phyloP scores from a whole-genome alignment of 2,113 vertebrate species.

The Gambusia affinis region DNA sequence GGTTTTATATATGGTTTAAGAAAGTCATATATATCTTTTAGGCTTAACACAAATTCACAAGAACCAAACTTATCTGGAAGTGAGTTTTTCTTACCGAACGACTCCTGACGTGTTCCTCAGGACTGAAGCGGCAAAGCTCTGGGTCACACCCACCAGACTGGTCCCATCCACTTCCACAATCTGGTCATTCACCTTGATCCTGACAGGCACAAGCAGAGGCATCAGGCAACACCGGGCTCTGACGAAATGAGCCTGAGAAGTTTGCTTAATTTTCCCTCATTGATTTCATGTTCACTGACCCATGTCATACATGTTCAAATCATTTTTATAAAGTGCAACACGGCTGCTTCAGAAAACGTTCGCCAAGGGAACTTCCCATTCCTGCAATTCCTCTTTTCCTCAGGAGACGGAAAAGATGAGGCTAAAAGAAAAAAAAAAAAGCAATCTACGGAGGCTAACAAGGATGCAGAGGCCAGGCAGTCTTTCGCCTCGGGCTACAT shows the following conservation, averaged over 20 bases:
- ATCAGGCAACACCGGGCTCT: not conserved
- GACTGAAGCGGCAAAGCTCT: slow-evolving; percentile 98
- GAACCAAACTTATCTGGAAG: not conserved
- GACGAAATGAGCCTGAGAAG: not conserved
- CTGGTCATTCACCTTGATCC: slow-evolving; percentile 98
- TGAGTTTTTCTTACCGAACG: slow-evolving; percentile 85
- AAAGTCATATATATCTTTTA: too few species aligned
- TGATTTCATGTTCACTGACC: not conserved
- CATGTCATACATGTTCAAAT: not conserved
- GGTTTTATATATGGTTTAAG: too few species aligned
- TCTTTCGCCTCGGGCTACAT: slow-evolving; percentile 30
- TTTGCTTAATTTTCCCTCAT: not conserved
- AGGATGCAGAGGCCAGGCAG: slow-evolving; percentile 33
- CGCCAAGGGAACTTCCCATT: not conserved
- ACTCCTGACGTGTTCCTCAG: slow-evolving; percentile 96
- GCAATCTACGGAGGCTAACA: slow-evolving; percentile 18
- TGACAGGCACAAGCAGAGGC: slow-evolving; percentile 58
- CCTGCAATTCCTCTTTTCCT: slow-evolving; percentile 1
- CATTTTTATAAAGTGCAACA: not conserved
- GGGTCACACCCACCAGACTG: slow-evolving; percentile 97
- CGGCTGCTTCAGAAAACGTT: not conserved
- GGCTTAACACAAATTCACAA: not conserved
- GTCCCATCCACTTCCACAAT: slow-evolving; percentile 97
- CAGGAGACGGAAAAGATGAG: slow-evolving; percentile 61
- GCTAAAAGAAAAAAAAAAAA: slow-evolving; percentile 7